Percentiles rank a stretch among this genome's conserved stretches.
Conservation (phyloP, 2,888 invertebrate species). For the Drosophila mayaguana region DNA sequence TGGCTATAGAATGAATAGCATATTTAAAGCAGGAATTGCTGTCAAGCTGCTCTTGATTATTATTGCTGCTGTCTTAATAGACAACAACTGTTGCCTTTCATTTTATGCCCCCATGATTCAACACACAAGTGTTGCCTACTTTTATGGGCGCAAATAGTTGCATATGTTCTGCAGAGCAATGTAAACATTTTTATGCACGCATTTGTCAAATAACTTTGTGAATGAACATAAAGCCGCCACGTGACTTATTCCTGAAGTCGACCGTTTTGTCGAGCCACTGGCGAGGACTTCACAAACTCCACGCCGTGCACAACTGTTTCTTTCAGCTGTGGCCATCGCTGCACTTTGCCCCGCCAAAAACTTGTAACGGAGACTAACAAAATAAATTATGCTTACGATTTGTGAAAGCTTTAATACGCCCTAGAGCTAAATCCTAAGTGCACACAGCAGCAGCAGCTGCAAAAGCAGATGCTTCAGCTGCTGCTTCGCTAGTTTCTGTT, state of each 20-base stretch:
- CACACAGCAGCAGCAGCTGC: conserved; percentile 51
- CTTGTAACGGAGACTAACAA: conserved; percentile 65
- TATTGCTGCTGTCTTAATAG: background rate
- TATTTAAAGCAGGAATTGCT: conserved; percentile 10
- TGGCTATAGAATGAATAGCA: conserved; percentile 13
- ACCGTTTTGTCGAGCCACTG: conserved; percentile 4
- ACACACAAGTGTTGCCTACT: conserved; percentile 37
- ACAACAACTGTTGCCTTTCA: conserved; percentile 17
- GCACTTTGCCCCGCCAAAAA: conserved; percentile 19
- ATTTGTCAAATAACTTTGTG: conserved; percentile 5
- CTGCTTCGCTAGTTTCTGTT: conserved; percentile 26
- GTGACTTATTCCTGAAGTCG: conserved; percentile 14
- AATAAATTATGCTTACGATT: conserved; percentile 80
- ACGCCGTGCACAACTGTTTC: conserved; percentile 12
- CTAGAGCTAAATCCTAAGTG: conserved; percentile 76
- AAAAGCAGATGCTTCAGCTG: conserved; percentile 39
- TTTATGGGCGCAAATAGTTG: conserved; percentile 34
- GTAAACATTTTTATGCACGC: conserved; percentile 11
- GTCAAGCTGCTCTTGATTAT: conserved; percentile 5
- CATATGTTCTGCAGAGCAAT: background rate
- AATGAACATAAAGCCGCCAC: conserved; percentile 9
- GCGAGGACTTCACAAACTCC: conserved; percentile 27
- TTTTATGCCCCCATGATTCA: conserved; percentile 13
- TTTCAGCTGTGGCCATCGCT: background rate
- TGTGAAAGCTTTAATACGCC: conserved; percentile 79